These are phyloP conservation scores for Clarias magur DNA, from an alignment of 2,113 vertebrate species.

Conservation along the genomic window DNA sequence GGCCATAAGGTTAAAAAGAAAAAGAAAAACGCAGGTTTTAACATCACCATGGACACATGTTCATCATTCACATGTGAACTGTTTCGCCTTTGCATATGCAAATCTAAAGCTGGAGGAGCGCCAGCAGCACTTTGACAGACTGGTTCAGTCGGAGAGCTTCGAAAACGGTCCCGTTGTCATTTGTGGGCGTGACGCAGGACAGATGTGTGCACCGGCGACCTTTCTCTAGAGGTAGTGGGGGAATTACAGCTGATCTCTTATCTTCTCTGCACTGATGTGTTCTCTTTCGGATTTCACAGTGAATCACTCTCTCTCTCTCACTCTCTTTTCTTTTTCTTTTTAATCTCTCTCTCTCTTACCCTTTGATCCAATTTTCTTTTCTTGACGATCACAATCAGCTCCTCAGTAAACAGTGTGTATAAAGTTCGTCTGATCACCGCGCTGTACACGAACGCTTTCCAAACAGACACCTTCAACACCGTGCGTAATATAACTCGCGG, in stretches of 20 bases:
- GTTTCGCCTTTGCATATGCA: background rate
- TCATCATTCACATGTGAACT: background rate
- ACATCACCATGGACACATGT: background rate
- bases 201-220: background rate
- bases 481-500: slow-evolving; percentile 14
- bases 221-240: slow-evolving; percentile 28
- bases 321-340: background rate
- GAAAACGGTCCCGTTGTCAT: background rate
- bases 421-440: background rate
- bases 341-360: background rate
- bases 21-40: background rate
- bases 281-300: background rate
- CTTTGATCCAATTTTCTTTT: background rate
- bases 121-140: background rate
- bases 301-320: background rate
- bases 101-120: background rate
- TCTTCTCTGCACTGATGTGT: slow-evolving; percentile 13
- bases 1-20: background rate
- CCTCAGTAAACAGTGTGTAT: background rate
- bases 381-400: background rate
- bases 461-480: slow-evolving; percentile 1
- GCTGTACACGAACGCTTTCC: background rate
- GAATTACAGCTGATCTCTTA: slow-evolving; percentile 35
- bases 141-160: background rate
- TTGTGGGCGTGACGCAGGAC: background rate